Evolutionary conservation across 1,140 invertebrate species (phyloP), one percentile per base, ranked within the genome.

Genomic region (Neotoxoptera formosana): DNA sequence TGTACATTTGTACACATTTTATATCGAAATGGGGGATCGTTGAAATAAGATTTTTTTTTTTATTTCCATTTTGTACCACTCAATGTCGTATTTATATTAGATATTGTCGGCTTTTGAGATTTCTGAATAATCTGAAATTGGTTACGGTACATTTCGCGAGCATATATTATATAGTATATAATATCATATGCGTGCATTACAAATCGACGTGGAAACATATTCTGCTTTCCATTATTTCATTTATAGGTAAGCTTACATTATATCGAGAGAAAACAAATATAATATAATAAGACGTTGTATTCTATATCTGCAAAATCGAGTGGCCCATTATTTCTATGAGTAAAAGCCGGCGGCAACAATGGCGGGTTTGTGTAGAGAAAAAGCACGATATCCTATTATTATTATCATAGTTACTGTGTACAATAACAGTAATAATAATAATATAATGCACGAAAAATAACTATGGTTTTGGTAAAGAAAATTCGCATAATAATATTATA

Each of bases 31-130:
- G n/a, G 41, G 45, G 41, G 25, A 47, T 47, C 25, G 25, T 86
- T 47, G 84, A 47, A 86, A 86, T 47, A n/a, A 47, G 84, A 86
- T 47, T 86, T 47, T 86, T 47, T 86, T 25, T 86, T 86, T 86
- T 86, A 86, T 86, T 86, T 86, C 45, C 45, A 45, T 45, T 25
- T 45, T 41, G 60, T 67, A 30, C 36, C 84, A 86, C 84, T 84
- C 36, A 11, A 30, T 30, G 84, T 86, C 41, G 84, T 86, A 47
- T 45, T 86, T 86, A 47, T 86, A 86, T 86, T 86, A 86, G 25
- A 86, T 86, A 47, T 48, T 86, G 84, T 86, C 41, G 45, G 30
- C 25, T 86, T 47, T 47, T 47, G 41, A 47, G 41, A 86, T 47
- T 86, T 86, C 36, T 86, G 84, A 86, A 30, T 86, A 86, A 86